Evolutionary conservation across 1,140 invertebrate genomes (phyloP), one percentile per base, ranked within the genome.

Genomic region (Dendroctonus ponderosae): DNA sequence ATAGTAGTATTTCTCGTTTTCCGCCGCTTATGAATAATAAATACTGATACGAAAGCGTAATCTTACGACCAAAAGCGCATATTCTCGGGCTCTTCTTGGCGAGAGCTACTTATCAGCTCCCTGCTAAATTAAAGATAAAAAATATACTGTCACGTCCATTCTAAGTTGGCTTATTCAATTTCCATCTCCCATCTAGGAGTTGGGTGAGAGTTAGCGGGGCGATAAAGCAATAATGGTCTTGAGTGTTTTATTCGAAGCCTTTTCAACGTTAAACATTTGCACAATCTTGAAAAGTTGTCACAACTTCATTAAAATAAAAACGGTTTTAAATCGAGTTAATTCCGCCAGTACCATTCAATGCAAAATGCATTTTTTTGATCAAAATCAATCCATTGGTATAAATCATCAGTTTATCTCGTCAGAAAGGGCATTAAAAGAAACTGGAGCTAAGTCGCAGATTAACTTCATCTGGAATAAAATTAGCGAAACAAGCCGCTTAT

Each of bases 91-190:
- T 74, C 60, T 48, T 66, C 66, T 62, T 70, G 62, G 70, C 68
- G 65, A 72, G 67, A 68, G 70, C 72, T 69, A 75, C 75, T 74
- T 76, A 76, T 77, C 75, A 76, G 74, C 61, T 64, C 60, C 71
- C 73, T 76, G 74, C 75, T 78, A 77, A 78, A 78, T 78, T 78
- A 78, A 76, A 78, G 76, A 78, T 78, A 78, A 78, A 77, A 77
- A 78, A 78, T 78, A 77, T 75, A 75, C 73, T 75, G 74, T 76
- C 76, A 76, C 74, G 73, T 76, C 73, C 74, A 74, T 76, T 76
- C 70, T 72, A 68, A 73, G 68, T 73, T 70, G 71, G 76, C 74
- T 76, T 75, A 77, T 76, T 76, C 72, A 77, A 77, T 77, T 76
- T 77, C 71, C 75, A 75, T 73, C 71, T 72, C 54, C 58, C 59